A percentile compares a stretch with the other conserved stretches of the same genome.
These are phyloP conservation scores for Microtus ochrogaster DNA, from an alignment of 2,113 vertebrate species.

Conservation along the genomic window DNA sequence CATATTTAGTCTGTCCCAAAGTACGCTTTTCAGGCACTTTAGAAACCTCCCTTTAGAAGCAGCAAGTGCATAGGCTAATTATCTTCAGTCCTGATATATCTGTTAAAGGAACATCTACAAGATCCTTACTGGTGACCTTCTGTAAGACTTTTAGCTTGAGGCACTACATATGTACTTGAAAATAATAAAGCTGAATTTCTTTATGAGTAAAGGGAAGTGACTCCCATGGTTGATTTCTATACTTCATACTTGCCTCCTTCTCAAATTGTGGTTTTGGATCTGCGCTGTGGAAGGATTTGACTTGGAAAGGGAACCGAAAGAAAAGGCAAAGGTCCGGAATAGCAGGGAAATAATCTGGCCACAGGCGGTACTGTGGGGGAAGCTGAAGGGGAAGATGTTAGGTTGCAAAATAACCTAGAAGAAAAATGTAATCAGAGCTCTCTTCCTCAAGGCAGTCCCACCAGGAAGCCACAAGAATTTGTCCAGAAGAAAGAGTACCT, in stretches of 20 bases:
- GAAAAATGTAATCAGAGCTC: not conserved
- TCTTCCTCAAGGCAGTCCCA: not conserved
- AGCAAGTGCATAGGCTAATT: slow-evolving; percentile 43
- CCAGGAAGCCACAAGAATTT: not conserved
- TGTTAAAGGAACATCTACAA: slow-evolving; percentile 50
- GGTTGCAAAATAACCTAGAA: not conserved
- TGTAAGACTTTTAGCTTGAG: slow-evolving; percentile 66
- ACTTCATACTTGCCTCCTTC: not conserved
- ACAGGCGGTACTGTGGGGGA: not conserved
- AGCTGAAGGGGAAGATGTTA: not conserved
- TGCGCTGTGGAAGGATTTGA: not conserved
- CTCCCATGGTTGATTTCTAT: not conserved
- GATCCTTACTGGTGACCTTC: slow-evolving; percentile 49
- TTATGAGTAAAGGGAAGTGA: slow-evolving; percentile 47
- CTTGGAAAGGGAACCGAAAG: not conserved
- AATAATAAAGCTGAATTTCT: slow-evolving; percentile 80
- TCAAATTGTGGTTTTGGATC: not conserved
- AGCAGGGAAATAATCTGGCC: not conserved
- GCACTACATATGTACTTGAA: slow-evolving; percentile 65
- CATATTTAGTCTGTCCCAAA: slow-evolving; percentile 46
- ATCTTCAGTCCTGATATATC: not conserved
- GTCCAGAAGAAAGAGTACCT: not conserved
- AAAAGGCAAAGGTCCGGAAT: not conserved
- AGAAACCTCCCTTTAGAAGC: slow-evolving; percentile 54
- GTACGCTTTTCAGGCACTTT: slow-evolving; percentile 44